Evolutionary conservation across 2,113 vertebrate genomes (phyloP).

Genomic region (Daphoenositta chrysoptera): DNA sequence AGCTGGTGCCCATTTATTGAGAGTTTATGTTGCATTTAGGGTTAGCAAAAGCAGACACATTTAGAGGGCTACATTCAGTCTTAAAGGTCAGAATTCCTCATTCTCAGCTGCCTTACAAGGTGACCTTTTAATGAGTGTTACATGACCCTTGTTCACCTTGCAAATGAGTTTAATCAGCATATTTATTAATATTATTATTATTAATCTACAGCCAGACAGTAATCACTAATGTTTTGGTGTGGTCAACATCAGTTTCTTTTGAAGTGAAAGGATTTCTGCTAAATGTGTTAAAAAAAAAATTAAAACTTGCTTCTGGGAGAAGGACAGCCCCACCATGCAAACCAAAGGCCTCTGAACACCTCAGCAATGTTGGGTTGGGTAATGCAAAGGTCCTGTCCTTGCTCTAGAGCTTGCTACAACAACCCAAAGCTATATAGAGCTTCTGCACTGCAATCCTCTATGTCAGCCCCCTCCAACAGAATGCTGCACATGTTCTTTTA

Average conservation of each 20-base stretch:
- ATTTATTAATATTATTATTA: not conserved
- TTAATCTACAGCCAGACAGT: not conserved
- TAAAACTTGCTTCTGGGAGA: not conserved
- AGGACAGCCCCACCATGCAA: not conserved
- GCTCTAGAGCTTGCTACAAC: not conserved
- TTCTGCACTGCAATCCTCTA: not conserved
- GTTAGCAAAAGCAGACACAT: not conserved
- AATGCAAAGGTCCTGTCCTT: not conserved
- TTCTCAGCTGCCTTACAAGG: not conserved
- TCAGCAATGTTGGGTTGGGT: fast-evolving
- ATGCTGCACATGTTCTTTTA: not conserved
- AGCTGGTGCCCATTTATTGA: not conserved
- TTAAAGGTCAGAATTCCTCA: conserved; percentile 1
- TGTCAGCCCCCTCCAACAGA: not conserved
- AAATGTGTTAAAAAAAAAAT: not conserved
- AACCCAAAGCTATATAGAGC: fast-evolving
- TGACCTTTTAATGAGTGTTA: not conserved
- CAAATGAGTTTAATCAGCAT: not conserved
- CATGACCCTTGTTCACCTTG: not conserved
- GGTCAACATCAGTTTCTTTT: not conserved
- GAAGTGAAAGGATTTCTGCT: not conserved
- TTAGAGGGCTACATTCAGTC: not conserved
- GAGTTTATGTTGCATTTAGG: not conserved
- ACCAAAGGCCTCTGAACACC: not conserved
- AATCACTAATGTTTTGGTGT: not conserved